Percentiles rank a stretch among this genome's conserved stretches.
Evolutionary conservation across 2,888 invertebrate genomes (phyloP).

Genomic region (Tortricodes alternella): DNA sequence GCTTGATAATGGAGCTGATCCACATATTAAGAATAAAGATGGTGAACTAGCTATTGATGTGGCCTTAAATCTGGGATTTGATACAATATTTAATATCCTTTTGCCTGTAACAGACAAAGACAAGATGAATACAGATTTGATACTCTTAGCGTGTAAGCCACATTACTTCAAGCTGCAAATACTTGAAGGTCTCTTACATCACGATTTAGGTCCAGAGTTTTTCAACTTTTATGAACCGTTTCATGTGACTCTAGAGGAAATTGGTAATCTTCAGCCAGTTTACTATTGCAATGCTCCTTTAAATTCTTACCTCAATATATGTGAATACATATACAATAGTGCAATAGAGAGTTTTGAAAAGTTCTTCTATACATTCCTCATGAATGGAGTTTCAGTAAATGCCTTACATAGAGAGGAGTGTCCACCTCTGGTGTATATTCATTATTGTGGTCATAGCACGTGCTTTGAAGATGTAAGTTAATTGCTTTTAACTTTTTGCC

Average conservation of each 20-base stretch:
- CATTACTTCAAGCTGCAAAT: conserved; percentile 70
- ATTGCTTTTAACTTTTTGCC: background rate
- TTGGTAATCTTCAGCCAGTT: conserved; percentile 50
- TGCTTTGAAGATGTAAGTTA: conserved; percentile 70
- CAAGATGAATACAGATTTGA: conserved; percentile 58
- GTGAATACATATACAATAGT: conserved; percentile 68
- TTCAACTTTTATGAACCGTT: conserved; percentile 63
- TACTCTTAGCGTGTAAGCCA: conserved; percentile 68
- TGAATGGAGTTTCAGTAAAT: conserved; percentile 68
- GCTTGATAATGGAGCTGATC: conserved; percentile 65
- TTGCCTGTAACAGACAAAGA: conserved; percentile 53
- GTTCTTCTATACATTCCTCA: conserved; percentile 66
- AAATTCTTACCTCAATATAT: conserved; percentile 66
- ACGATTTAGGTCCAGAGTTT: conserved; percentile 67
- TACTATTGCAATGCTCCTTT: conserved; percentile 65
- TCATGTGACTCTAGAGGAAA: conserved; percentile 51
- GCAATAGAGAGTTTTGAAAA: conserved; percentile 62
- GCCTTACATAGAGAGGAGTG: conserved; percentile 63
- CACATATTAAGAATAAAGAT: conserved; percentile 57
- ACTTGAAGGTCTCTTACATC: conserved; percentile 60
- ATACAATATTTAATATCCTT: conserved; percentile 57
- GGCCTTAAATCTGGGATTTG: conserved; percentile 58
- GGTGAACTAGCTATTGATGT: conserved; percentile 63
- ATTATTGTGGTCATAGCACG: conserved; percentile 55
- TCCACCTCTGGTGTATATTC: conserved; percentile 72